Evolutionary conservation across 2,113 vertebrate genomes (phyloP).

Genomic region (Narcine bancroftii): DNA sequence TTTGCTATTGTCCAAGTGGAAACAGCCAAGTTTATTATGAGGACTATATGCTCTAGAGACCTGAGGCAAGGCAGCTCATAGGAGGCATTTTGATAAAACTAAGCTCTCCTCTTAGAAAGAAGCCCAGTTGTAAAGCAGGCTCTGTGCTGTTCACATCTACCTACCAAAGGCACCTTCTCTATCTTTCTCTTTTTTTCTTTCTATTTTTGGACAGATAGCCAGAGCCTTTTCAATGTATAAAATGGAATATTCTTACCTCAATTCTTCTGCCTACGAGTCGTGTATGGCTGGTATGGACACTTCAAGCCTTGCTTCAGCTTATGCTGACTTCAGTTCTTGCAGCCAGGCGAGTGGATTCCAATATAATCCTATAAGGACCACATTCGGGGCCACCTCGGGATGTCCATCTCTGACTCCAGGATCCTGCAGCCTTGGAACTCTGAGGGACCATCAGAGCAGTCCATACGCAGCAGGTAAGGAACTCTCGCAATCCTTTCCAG

Average conservation of each 20-base stretch:
- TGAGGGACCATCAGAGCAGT: slow-evolving; percentile 98
- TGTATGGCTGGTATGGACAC: slow-evolving; percentile 99
- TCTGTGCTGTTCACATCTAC: slow-evolving; percentile 95
- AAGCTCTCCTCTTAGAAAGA: slow-evolving; percentile 95
- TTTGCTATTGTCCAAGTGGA: slow-evolving; percentile 99
- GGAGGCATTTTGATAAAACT: slow-evolving; percentile 99
- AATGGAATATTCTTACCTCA: slow-evolving; percentile 99
- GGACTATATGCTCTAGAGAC: slow-evolving; percentile 99
- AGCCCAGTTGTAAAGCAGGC: slow-evolving; percentile 98
- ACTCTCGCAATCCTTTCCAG: slow-evolving; percentile 59
- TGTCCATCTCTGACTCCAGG: slow-evolving; percentile 97
- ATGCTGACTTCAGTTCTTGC: slow-evolving; percentile 99
- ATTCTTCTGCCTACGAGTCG: slow-evolving; percentile 99
- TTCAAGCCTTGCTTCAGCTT: slow-evolving; percentile 96
- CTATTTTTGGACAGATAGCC: slow-evolving; percentile 70
- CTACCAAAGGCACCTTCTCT: slow-evolving; percentile 73
- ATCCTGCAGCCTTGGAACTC: slow-evolving; percentile 95
- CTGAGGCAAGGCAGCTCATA: slow-evolving; percentile 99
- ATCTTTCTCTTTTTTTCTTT: slow-evolving; percentile 56
- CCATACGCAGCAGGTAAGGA: slow-evolving; percentile 99
- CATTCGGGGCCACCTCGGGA: slow-evolving; percentile 94
- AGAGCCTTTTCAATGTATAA: slow-evolving; percentile 99
- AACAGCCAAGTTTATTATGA: slow-evolving; percentile 99
- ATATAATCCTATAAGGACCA: slow-evolving; percentile 99
- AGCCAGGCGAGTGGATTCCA: slow-evolving; percentile 98